phyloP scores from a whole-genome alignment of 2,113 vertebrate genomes.

The Tricholaema leucomelas region DNA sequence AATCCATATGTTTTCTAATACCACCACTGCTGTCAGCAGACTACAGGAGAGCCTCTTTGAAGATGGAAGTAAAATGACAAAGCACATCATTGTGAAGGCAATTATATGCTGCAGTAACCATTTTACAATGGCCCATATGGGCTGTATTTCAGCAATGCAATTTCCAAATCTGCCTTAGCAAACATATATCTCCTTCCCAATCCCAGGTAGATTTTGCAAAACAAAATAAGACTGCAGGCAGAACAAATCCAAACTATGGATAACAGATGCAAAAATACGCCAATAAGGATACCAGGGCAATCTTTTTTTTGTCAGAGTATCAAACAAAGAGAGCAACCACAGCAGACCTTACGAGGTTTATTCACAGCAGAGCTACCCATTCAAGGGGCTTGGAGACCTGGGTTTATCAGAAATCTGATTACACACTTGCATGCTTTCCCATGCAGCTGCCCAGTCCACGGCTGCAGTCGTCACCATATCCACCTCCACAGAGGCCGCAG shows the following conservation, averaged over 20 bases:
- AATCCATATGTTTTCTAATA: conserved; percentile 73
- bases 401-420: conserved; percentile 58
- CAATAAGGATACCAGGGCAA: conserved; percentile 34
- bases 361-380: conserved; percentile 38
- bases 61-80: conserved; percentile 76
- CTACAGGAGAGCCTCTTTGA: conserved; percentile 74
- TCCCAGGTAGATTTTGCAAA: conserved; percentile 68
- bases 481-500: neutral
- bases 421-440: conserved; percentile 32
- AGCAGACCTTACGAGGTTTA: conserved; percentile 18
- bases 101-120: conserved; percentile 79
- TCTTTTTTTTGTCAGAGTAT: neutral
- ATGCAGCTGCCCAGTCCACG: neutral
- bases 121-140: conserved; percentile 74
- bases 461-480: neutral
- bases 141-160: conserved; percentile 78
- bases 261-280: conserved; percentile 65
- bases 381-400: conserved; percentile 43
- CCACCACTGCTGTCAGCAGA: conserved; percentile 68
- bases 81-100: conserved; percentile 79
- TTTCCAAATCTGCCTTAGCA: conserved; percentile 79
- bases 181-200: conserved; percentile 75
- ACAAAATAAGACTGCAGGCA: conserved; percentile 53
- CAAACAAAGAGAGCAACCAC: conserved; percentile 37
- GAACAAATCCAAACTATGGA: conserved; percentile 60